Evolutionary conservation across 2,113 vertebrate genomes (phyloP), one percentile per base, ranked within the genome.

Genomic region (Lepidothrix coronata): DNA sequence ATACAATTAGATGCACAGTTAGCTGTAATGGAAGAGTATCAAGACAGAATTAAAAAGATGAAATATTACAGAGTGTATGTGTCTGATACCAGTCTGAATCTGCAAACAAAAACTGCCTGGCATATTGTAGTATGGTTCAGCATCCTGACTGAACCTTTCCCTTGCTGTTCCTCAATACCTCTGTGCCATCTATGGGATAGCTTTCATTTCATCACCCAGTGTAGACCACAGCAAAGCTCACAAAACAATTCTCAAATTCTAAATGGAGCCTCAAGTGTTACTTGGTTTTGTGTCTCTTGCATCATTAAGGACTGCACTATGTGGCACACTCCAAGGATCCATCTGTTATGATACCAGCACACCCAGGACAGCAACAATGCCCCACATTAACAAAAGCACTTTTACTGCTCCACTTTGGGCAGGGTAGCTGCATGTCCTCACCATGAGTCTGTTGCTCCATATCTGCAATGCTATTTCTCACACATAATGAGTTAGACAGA

Each of bases 281-380:
- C 12, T 48, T 24, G 9, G 4, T 19, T 73, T 92, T 80, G 31
- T 65, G 55, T 6, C 23, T 62, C 11, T 61, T 14, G 6, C 68
- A 63, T 72, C 22, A 5, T 28, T 8, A 31, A 43, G 20, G 23
- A 62, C 31, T 35, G 4, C 1, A 8, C 23, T 44, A 10, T 12
- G 14, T 28, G 57, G 8, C 28, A 59, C 12, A 63, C 4, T 6
- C 39, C 27, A 46, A 1, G 5, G 21, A 79, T 19, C 11, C 35
- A 39, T 14, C 13, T 67, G 19, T 57, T 43, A 37, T 5, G 31
- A 61, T 35, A n/a, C 8, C 23, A 71, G 28, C 25, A 62, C 5
- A 12, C 14, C 13, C 24, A 70, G 51, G 11, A 54, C 22, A 68
- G 19, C 0, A 0, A 52, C 22, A 14, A 28, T 2, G 1, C 20